Base-by-base conservation (phyloP, 1,140 invertebrate species). In the Rhyacophila brunnea region DNA sequence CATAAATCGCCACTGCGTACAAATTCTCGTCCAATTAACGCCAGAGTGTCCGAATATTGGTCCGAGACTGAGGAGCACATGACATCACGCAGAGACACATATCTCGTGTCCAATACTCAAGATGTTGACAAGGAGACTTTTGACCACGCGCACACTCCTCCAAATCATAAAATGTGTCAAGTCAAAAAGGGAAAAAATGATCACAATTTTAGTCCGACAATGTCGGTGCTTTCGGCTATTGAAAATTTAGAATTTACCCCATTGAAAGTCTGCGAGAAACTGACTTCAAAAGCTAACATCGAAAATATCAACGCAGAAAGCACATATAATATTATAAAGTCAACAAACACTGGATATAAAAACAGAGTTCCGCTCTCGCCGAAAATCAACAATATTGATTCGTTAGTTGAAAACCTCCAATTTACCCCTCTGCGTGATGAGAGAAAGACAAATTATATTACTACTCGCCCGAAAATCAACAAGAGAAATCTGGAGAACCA, bases 221-320 rank as follows among this genome's bases (percentile, higher is more conserved):
- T n/a, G n/a, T 44, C 55, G 10, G 20, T 59, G 38, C 35, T 63
- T 18, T 58, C 48, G 6, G 40, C 62, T 11, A 64, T 64, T 42
- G 62, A 64, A 60, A 64, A 61, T 50, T 19, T 55, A 28, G 44
- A 46, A 20, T 55, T 47, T 43, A 55, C 49, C 4, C 57, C 57
- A 7, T 44, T 42, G 3, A 46, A 18, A 45, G 32, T 59, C 2
- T 36, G 13, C 49, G 10, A 34, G 11, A n/a, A 45, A 52, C 15
- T 38, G 28, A 19, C 19, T 15, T 18, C 6, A 9, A n/a, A 32
- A 9, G 4, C 11, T 18, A 19, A 9, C 44, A 5, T 5, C 44
- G 23, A 28, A 28, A 28, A 28, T 28, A 28, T 28, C 23, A 28
- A 28, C 23, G 23, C 9, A 5, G 23, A 28, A 28, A 28, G 9